Evolutionary conservation across 1,140 invertebrate genomes (phyloP).

Genomic region (Drosophila varians): DNA sequence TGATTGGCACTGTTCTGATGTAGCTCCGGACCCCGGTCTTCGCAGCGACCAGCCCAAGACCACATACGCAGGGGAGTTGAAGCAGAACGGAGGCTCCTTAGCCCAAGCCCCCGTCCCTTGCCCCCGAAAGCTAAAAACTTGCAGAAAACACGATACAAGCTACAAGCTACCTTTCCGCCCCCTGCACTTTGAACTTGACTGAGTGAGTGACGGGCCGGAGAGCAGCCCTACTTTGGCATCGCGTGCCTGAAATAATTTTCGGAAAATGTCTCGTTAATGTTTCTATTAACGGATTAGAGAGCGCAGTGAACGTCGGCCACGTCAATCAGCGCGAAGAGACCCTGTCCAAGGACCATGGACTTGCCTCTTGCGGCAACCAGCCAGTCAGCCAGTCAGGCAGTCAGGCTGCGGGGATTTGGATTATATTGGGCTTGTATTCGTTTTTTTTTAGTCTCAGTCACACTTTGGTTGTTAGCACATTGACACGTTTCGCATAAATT

Average conservation of each 20-base stretch:
- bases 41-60: slow-evolving; percentile 1
- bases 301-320: slow-evolving; percentile 54
- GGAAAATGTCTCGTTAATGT: slow-evolving; percentile 81
- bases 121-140: slow-evolving; percentile 31
- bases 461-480: slow-evolving; percentile 78
- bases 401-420: slow-evolving; percentile 32
- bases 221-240: slow-evolving; percentile 59
- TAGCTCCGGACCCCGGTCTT: slow-evolving; percentile 13
- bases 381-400: slow-evolving; percentile 11
- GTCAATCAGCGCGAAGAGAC: slow-evolving; percentile 54
- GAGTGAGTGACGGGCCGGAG: slow-evolving; percentile 55
- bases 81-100: slow-evolving; percentile 59
- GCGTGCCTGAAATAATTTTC: slow-evolving; percentile 81
- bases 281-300: slow-evolving; percentile 83
- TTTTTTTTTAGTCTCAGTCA: slow-evolving; percentile 48
- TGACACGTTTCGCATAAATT: slow-evolving; percentile 83
- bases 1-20: slow-evolving; percentile 63
- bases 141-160: slow-evolving; percentile 37
- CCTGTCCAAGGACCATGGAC: slow-evolving; percentile 22
- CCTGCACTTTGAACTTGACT: slow-evolving; percentile 79
- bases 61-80: slow-evolving; percentile 53
- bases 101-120: no score
- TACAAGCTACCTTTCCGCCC: slow-evolving; percentile 39
- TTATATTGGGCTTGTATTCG: slow-evolving; percentile 36
- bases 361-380: slow-evolving; percentile 26